phyloP scores from a whole-genome alignment of 2,888 invertebrate species.

The Leucophora obtusa region DNA sequence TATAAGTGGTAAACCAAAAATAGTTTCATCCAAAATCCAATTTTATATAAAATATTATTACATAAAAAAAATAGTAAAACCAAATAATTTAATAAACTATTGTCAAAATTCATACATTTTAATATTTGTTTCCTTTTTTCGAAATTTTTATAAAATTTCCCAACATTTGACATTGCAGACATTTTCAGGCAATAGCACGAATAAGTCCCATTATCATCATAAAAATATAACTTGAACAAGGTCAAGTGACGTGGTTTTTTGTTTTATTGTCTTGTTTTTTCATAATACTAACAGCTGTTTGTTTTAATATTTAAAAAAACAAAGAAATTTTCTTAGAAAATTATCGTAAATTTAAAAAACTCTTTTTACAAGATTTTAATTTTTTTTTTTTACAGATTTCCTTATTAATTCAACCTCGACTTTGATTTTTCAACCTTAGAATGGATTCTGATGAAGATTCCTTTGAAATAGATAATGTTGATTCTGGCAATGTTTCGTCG shows the following conservation, averaged over 20 bases:
- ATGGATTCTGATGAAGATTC: slow-evolving; percentile 98
- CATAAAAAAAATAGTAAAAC: no score
- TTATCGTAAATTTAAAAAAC: neutral
- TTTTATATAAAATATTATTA: no score
- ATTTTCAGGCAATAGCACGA: no score
- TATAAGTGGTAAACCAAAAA: no score
- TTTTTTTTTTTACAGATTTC: neutral
- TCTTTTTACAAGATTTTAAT: neutral
- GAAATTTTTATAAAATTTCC: no score
- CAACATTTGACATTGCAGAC: no score
- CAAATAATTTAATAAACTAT: no score
- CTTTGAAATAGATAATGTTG: slow-evolving; percentile 89
- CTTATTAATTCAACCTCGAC: neutral
- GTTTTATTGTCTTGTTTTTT: slow-evolving; percentile 28
- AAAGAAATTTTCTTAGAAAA: neutral
- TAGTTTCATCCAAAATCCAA: no score
- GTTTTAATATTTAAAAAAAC: neutral
- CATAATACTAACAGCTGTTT: neutral
- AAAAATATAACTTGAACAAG: slow-evolving; percentile 61
- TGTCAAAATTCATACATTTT: no score
- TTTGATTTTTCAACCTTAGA: slow-evolving; percentile 16
- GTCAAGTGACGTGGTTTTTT: slow-evolving; percentile 64
- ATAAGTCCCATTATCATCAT: no score
- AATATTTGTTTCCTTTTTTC: no score
- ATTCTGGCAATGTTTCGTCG: slow-evolving; percentile 92